Evolutionary conservation across 2,888 invertebrate genomes (phyloP).

Genomic region (Spatulosminthurus flaviceps): DNA sequence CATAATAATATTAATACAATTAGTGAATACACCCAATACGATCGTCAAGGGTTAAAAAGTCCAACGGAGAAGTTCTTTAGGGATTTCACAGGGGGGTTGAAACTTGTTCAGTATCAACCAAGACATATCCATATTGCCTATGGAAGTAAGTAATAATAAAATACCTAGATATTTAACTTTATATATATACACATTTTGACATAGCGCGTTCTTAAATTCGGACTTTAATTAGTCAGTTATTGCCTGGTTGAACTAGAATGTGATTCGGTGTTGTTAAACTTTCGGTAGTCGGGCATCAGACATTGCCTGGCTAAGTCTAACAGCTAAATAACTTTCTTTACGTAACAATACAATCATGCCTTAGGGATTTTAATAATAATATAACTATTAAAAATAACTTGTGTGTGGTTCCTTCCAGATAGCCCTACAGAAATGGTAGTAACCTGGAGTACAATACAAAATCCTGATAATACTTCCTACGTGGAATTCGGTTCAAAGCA

Average conservation of each 20-base stretch:
- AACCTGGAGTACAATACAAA: slow-evolving; percentile 61
- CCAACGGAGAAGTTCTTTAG: neutral
- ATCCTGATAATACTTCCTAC: slow-evolving; percentile 43
- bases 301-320: too few species aligned
- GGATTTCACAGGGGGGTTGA: neutral
- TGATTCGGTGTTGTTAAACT: too few species aligned
- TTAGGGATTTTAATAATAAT: too few species aligned
- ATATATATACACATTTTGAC: too few species aligned
- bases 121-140: slow-evolving; percentile 61
- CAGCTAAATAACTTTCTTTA: too few species aligned
- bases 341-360: too few species aligned
- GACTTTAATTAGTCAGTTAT: too few species aligned
- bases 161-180: neutral
- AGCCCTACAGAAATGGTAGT: slow-evolving; percentile 57
- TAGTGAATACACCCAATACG: neutral
- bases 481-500: slow-evolving; percentile 56
- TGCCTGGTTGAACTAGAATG: too few species aligned
- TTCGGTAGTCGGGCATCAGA: too few species aligned
- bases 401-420: neutral
- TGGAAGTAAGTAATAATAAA: slow-evolving; percentile 51
- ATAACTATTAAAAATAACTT: too few species aligned
- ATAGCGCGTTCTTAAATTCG: too few species aligned
- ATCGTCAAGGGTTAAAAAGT: neutral
- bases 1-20: neutral
- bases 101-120: slow-evolving; percentile 52